A percentile compares a stretch with the other conserved stretches of the same genome.
Conservation (phyloP, 2,888 invertebrate species). For the Stenodera caucasica region DNA sequence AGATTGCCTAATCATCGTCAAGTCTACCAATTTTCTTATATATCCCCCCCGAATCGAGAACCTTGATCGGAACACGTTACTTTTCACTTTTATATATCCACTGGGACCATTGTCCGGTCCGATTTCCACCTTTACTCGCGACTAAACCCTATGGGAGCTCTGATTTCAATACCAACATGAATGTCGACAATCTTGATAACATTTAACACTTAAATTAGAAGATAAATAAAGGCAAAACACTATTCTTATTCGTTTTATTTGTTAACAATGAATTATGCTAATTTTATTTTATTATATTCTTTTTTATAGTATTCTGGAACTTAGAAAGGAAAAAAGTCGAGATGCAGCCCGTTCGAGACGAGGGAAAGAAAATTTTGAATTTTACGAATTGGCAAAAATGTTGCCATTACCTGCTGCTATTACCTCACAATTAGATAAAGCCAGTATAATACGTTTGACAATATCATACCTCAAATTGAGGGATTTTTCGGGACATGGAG, state of each 20-base stretch:
- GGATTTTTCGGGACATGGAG: slow-evolving; percentile 94
- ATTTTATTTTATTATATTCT: slow-evolving; percentile 18
- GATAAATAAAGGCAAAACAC: slow-evolving; percentile 22
- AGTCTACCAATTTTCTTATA: slow-evolving; percentile 30
- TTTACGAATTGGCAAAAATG: slow-evolving; percentile 95
- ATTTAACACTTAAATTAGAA: slow-evolving; percentile 30
- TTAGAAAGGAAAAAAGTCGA: slow-evolving; percentile 90
- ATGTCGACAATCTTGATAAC: slow-evolving; percentile 27
- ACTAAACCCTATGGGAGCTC: slow-evolving; percentile 48
- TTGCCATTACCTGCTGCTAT: slow-evolving; percentile 87
- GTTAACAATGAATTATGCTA: slow-evolving; percentile 7
- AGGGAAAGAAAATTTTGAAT: slow-evolving; percentile 95
- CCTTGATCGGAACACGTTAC: slow-evolving; percentile 47
- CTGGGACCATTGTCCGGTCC: slow-evolving; percentile 52
- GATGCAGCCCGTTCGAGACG: slow-evolving; percentile 90
- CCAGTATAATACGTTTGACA: slow-evolving; percentile 93
- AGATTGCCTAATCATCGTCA: slow-evolving; percentile 37
- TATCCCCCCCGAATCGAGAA: slow-evolving; percentile 22
- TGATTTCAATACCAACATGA: slow-evolving; percentile 52
- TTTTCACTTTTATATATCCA: slow-evolving; percentile 57
- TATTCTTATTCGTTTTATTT: slow-evolving; percentile 17
- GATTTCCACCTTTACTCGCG: slow-evolving; percentile 50
- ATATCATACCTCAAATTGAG: slow-evolving; percentile 93
- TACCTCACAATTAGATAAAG: slow-evolving; percentile 93
- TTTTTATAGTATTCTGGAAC: slow-evolving; percentile 84